Evolutionary conservation across 2,888 invertebrate genomes (phyloP).

Genomic region (Rhamphomyia laevipes): DNA sequence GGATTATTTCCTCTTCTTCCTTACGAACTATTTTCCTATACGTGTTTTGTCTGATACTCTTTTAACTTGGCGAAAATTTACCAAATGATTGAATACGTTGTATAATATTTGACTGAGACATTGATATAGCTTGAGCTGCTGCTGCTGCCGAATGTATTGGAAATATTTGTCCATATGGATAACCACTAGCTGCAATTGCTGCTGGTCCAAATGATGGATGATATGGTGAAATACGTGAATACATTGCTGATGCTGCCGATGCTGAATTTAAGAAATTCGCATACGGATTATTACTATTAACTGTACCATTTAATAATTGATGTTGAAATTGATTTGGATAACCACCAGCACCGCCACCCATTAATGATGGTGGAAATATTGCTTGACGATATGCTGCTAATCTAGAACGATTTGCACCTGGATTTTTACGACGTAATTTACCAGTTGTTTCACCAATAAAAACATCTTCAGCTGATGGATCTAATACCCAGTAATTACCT

Average conservation of each 20-base stretch:
- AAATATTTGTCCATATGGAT: not conserved
- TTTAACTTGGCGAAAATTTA: too few species aligned
- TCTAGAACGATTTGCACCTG: slow-evolving; percentile 77
- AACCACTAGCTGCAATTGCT: slow-evolving; percentile 1
- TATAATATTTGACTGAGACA: too few species aligned
- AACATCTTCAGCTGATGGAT: slow-evolving; percentile 94
- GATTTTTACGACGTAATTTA: slow-evolving; percentile 81
- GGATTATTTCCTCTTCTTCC: too few species aligned
- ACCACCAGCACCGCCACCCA: slow-evolving; percentile 16
- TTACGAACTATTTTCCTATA: too few species aligned
- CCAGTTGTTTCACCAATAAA: slow-evolving; percentile 98
- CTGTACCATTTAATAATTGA: not conserved
- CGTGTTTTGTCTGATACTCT: too few species aligned
- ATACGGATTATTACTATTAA: not conserved
- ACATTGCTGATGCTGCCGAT: slow-evolving; percentile 4
- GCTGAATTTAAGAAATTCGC: not conserved
- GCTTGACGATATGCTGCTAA: slow-evolving; percentile 78
- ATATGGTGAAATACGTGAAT: slow-evolving; percentile 7
- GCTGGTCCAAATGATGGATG: slow-evolving; percentile 12
- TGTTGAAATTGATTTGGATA: not conserved
- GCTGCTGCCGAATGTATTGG: too few species aligned
- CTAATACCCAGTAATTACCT: slow-evolving; percentile 99
- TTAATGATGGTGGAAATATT: slow-evolving; percentile 27
- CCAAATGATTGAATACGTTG: too few species aligned
- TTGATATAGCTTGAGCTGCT: too few species aligned